Conservation (phyloP, 2,113 vertebrate species). For the Ceuthmochares aereus region DNA sequence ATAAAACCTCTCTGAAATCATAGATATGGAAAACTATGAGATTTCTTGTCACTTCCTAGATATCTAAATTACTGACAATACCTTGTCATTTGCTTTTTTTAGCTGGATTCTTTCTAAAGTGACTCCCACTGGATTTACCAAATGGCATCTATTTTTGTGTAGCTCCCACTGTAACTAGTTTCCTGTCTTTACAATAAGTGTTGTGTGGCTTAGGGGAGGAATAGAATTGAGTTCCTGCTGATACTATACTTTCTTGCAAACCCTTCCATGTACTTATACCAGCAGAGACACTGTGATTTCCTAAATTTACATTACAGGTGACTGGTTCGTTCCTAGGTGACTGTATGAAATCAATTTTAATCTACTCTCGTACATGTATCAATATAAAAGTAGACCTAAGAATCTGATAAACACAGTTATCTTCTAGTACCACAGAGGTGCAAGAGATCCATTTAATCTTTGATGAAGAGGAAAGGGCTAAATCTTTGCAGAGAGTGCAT, state of each 20-base stretch:
- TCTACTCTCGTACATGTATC: not conserved
- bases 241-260: not conserved
- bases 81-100: not conserved
- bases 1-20: not conserved
- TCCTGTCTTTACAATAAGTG: not conserved
- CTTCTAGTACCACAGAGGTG: not conserved
- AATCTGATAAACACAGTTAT: not conserved
- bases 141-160: not conserved
- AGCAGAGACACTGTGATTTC: not conserved
- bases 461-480: not conserved
- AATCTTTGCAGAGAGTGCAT: not conserved
- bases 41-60: not conserved
- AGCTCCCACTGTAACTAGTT: not conserved
- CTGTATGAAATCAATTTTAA: not conserved
- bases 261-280: not conserved
- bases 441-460: not conserved
- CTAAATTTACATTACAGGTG: not conserved
- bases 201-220: not conserved
- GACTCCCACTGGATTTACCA: not conserved
- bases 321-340: not conserved
- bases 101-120: not conserved
- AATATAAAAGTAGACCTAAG: not conserved
- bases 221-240: not conserved
- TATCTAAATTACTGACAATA: not conserved
- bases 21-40: not conserved